Conservation (phyloP, 2,797 vertebrate genomes). For the Leucoraja ocellata region DNA sequence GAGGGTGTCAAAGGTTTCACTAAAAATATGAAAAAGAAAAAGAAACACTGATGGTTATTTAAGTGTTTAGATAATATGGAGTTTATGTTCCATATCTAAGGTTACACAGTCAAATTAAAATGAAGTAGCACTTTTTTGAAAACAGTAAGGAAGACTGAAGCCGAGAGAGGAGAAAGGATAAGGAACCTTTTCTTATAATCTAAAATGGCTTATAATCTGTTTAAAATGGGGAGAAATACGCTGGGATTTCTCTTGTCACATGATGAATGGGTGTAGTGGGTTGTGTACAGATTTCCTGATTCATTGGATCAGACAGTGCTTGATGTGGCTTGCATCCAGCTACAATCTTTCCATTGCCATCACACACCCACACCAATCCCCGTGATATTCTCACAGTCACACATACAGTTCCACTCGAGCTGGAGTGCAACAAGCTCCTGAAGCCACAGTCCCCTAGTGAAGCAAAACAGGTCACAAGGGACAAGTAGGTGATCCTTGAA, state of each 20-base stretch:
- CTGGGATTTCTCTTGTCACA: not conserved
- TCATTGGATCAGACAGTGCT: no score
- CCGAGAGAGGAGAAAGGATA: not conserved
- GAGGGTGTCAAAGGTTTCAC: constrained; percentile 75
- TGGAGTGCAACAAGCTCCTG: no score
- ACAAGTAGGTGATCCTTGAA: no score
- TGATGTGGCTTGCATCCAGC: no score
- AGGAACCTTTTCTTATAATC: not conserved
- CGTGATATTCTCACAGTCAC: no score
- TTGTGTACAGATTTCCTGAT: not conserved
- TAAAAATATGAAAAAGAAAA: constrained; percentile 45
- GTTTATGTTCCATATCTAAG: not conserved
- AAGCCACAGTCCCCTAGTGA: no score
- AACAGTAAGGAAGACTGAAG: not conserved
- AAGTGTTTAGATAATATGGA: not conserved
- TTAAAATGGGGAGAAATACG: not conserved
- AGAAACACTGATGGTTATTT: not conserved
- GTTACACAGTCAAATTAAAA: not conserved
- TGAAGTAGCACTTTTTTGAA: not conserved
- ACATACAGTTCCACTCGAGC: no score
- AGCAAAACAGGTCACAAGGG: no score
- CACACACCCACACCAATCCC: no score
- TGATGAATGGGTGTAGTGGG: not conserved
- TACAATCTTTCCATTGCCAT: no score
- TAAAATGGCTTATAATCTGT: not conserved